Evolutionary conservation across 2,113 vertebrate species (phyloP), one percentile per base, ranked within the genome.

Genomic region (Merops nubicus): DNA sequence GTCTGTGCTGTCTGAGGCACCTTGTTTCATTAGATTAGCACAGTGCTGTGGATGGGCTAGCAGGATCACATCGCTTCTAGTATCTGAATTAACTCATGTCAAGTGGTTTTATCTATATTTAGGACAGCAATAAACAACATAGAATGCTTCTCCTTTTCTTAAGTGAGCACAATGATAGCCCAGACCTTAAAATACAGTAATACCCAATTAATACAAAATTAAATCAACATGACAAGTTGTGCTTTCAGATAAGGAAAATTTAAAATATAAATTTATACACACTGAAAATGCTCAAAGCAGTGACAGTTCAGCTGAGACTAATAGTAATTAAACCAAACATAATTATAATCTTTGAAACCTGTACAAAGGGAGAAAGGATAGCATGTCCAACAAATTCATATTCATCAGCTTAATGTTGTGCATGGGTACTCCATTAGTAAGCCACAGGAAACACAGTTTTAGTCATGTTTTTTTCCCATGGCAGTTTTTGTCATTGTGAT

Each of bases 261-360:
- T 72, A 45, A 89, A 93, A 79, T 73, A 78, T 9, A 31, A 45
- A 6, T 64, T 75, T 89, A 47, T 82, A 22, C 48, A 53, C 43
- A 51, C 28, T 79, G 70, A 85, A 95, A 94, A 62, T 73, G 38
- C 28, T 79, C 73, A 89, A 96, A 89, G 31, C 53, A 76, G n/a
- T 65, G 78, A 65, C 78, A 88, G 94, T 91, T 88, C 87, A 93
- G 57, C 76, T 79, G 74, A 96, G 89, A 89, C 65, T 89, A 89
- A 88, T 45, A 89, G 84, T 81, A 94, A 93, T 96, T 95, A 96
- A 94, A 76, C 62, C 45, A 93, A 88, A 91, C 65, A 79, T 89
- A 95, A 96, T 95, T 89, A 28, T 63, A 85, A 74, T 88, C 50
- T 88, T 91, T 82, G 81, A 95, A 94, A 94, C 88, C 43, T 57